Evolutionary conservation across 2,797 vertebrate genomes (phyloP).

Genomic region (Synaphobranchus kaupii): DNA sequence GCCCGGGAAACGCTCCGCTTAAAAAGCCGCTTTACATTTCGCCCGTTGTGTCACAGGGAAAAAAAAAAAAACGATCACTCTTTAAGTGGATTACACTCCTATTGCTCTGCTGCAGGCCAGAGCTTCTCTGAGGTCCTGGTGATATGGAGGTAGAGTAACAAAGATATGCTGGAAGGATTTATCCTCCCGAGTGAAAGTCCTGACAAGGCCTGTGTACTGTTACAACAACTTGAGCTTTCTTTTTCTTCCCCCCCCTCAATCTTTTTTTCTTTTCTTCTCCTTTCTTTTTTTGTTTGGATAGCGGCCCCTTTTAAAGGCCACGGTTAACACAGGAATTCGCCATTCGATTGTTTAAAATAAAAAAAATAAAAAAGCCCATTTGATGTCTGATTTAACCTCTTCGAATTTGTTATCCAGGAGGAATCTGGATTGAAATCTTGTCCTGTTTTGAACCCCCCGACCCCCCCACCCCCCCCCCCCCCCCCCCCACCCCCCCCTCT

Average conservation of each 20-base stretch:
- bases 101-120: not conserved
- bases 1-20: not conserved
- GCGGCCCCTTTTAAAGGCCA: not conserved
- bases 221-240: slow-evolving; percentile 33
- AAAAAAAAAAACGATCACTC: not conserved
- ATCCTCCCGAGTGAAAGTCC: slow-evolving; percentile 5
- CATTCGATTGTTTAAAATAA: not conserved
- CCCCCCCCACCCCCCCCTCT: slow-evolving; percentile 20
- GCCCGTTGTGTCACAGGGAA: slow-evolving; percentile 25
- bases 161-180: slow-evolving; percentile 23
- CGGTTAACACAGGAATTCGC: not conserved
- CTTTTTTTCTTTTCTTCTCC: not conserved
- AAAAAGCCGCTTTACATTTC: slow-evolving; percentile 21
- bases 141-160: slow-evolving; percentile 20
- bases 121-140: not conserved
- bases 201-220: slow-evolving; percentile 22
- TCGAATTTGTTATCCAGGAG: slow-evolving; percentile 34
- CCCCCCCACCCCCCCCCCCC: slow-evolving; percentile 26
- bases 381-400: slow-evolving; percentile 36
- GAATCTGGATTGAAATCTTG: slow-evolving; percentile 39
- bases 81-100: slow-evolving; percentile 33
- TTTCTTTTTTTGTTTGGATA: slow-evolving; percentile 20
- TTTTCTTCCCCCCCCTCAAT: not conserved
- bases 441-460: slow-evolving; percentile 45
- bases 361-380: slow-evolving; percentile 12